Evolutionary conservation across 2,888 invertebrate genomes (phyloP).

Genomic region (Ecliptopera silaceata): DNA sequence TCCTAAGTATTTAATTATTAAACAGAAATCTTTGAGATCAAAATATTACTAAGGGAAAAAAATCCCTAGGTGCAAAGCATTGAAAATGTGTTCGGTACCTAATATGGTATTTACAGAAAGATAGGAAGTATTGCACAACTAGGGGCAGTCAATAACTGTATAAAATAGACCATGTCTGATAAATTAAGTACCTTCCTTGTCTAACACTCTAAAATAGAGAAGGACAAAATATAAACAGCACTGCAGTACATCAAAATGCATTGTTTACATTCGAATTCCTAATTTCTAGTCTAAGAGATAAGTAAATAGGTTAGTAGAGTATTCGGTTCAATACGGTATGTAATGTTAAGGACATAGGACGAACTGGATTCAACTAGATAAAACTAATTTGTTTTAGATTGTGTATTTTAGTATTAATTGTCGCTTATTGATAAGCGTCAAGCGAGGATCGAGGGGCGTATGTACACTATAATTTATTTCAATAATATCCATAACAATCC

Average conservation of each 20-base stretch:
- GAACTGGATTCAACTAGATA: slow-evolving; percentile 14
- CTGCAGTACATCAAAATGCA: not conserved
- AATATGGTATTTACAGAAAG: too few relatives aligned
- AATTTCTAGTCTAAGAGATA: slow-evolving; percentile 36
- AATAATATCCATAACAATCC: too few relatives aligned
- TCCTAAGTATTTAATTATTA: too few relatives aligned
- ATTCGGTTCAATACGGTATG: slow-evolving; percentile 38
- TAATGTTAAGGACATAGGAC: slow-evolving; percentile 27
- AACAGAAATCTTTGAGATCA: too few relatives aligned
- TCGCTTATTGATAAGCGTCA: not conserved
- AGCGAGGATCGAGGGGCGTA: not conserved
- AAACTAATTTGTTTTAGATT: slow-evolving; percentile 5
- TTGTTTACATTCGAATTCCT: slow-evolving; percentile 7
- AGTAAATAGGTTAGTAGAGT: slow-evolving; percentile 51
- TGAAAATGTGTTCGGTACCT: too few relatives aligned
- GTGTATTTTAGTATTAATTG: not conserved
- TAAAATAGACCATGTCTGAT: slow-evolving; percentile 1
- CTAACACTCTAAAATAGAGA: not conserved
- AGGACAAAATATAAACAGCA: not conserved
- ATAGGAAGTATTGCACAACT: not conserved
- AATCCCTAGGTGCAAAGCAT: too few relatives aligned
- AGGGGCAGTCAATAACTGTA: not conserved
- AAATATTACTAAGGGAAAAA: too few relatives aligned
- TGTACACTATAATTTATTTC: not conserved
- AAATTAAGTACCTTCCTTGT: not conserved